These are phyloP conservation scores for Chironomus tepperi DNA, from an alignment of 1,140 invertebrate species.

Conservation along the genomic window DNA sequence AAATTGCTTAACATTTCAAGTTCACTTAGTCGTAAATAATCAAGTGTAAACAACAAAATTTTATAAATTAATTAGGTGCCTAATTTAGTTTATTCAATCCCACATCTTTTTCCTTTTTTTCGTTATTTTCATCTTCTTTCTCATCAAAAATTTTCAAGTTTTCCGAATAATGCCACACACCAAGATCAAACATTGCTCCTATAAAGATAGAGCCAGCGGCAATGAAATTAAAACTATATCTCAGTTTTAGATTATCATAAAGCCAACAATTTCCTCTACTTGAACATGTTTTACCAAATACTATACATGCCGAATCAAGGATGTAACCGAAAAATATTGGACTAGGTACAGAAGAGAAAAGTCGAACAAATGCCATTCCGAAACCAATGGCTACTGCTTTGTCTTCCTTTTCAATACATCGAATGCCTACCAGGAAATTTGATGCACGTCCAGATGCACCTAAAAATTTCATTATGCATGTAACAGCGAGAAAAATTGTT, in stretches of 20 bases:
- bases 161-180: conserved; percentile 53
- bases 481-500: conserved; percentile 49
- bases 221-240: conserved; percentile 51
- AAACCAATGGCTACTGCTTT: conserved; percentile 55
- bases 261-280: conserved; percentile 58
- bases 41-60: too few species aligned
- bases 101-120: background rate
- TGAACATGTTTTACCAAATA: conserved; percentile 58
- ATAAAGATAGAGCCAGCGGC: conserved; percentile 50
- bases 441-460: conserved; percentile 52
- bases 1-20: too few species aligned
- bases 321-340: conserved; percentile 55
- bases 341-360: conserved; percentile 54
- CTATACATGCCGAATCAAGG: conserved; percentile 43
- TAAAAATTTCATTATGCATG: conserved; percentile 50
- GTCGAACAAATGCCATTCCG: conserved; percentile 48
- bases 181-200: conserved; percentile 49
- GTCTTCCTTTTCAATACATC: conserved; percentile 55
- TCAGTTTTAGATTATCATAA: conserved; percentile 48
- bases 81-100: too few species aligned
- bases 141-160: conserved; percentile 55
- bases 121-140: conserved; percentile 30
- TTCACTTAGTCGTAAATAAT: too few species aligned
- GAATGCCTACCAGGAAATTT: conserved; percentile 52
- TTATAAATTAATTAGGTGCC: too few species aligned